These are phyloP conservation scores for Zaprionus capensis DNA, from an alignment of 1,140 invertebrate species.

Conservation along the genomic window DNA sequence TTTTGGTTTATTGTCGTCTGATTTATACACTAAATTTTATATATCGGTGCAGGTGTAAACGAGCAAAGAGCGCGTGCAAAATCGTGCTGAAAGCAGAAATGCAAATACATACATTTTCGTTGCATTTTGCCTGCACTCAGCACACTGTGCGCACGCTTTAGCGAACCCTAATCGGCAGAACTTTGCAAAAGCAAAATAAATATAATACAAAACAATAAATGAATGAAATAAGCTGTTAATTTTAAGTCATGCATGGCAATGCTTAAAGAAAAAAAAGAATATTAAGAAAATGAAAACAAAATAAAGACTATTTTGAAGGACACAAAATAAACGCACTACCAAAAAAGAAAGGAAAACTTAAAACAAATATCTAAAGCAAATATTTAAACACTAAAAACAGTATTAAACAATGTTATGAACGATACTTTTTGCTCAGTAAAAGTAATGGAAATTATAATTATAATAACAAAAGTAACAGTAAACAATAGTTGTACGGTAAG, in stretches of 20 bases:
- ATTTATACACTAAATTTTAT: constrained; percentile 57
- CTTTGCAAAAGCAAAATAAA: constrained; percentile 17
- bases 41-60: constrained; percentile 80
- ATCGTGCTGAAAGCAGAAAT: constrained; percentile 19
- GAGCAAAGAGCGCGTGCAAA: constrained; percentile 20
- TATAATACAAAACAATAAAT: constrained; percentile 27
- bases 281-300: constrained; percentile 21
- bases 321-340: constrained; percentile 47
- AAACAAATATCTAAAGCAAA: constrained; percentile 57
- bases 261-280: constrained; percentile 46
- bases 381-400: constrained; percentile 57
- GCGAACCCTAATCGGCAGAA: constrained; percentile 29
- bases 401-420: constrained; percentile 46
- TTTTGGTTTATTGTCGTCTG: constrained; percentile 34
- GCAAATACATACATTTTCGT: constrained; percentile 12
- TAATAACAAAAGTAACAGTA: constrained; percentile 6
- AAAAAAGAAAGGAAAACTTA: constrained; percentile 28
- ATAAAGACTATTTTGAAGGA: constrained; percentile 43
- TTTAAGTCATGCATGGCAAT: constrained; percentile 71
- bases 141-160: constrained; percentile 39
- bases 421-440: constrained; percentile 37
- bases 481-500: constrained; percentile 24
- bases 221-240: constrained; percentile 51
- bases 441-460: neutral
- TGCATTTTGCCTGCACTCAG: constrained; percentile 14